A percentile compares a stretch with the other conserved stretches of the same genome.
Conservation (phyloP, 2,113 vertebrate species). For the Tursiops truncatus region DNA sequence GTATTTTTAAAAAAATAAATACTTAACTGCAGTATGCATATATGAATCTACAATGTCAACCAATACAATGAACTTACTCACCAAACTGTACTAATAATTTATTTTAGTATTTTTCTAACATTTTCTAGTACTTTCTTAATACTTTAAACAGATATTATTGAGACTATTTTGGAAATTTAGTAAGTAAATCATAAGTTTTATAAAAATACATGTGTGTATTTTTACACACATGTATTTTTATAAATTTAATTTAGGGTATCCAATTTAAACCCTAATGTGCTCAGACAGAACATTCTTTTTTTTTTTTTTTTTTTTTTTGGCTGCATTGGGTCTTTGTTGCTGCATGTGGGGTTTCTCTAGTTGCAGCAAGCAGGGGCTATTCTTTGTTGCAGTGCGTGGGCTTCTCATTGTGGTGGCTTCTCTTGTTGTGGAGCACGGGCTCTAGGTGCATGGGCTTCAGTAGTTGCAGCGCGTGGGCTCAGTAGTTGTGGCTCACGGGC, state of each 20-base stretch:
- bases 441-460: no score
- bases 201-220: neutral
- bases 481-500: no score
- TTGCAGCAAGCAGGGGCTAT: no score
- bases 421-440: no score
- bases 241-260: neutral
- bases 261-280: neutral
- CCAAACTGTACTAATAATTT: neutral
- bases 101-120: neutral
- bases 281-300: constrained; percentile 3
- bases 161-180: neutral
- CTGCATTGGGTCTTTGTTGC: no score
- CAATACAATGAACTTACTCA: neutral
- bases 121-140: neutral
- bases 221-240: no score
- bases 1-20: neutral
- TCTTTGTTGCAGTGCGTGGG: no score
- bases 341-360: no score
- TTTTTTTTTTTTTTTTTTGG: neutral
- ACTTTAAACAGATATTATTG: neutral
- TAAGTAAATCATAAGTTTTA: constrained; percentile 8
- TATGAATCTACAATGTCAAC: neutral
- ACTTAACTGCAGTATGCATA: neutral
- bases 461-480: no score
- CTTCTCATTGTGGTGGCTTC: no score